Evolutionary conservation across 2,888 invertebrate species (phyloP), one percentile per base, ranked within the genome.

Genomic region (Lepeophtheirus nordmannii): DNA sequence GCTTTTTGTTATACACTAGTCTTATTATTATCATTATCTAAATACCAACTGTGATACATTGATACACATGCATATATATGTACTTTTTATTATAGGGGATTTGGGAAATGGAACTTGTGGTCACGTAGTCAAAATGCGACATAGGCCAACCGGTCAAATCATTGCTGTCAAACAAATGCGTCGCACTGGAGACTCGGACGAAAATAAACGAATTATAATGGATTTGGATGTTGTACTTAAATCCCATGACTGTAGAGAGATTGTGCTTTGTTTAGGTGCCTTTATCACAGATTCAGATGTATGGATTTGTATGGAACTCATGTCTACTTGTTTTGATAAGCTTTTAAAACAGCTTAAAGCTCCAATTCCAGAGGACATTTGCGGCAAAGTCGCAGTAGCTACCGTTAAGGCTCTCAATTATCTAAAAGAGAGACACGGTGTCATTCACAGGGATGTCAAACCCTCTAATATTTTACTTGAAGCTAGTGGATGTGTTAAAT

Each of bases 281-380:
- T 96, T 98, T 78, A 93, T 98, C 67, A 93, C 91, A 0, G 90
- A 91, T 75, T 87, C 90, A 1, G 94, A 97, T 76, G 96, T 98
- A 0, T 97, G 97, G 93, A 97, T 99, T 74, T 98, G 97, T 76
- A 99, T 98, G 98, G 98, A 98, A 78, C 81, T 97, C 71, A 98
- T 99, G 98, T 87, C 92, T 14, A 93, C 94, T 22, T 98, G 98
- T 78, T 87, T 98, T 74, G 98, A 98, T 76, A 97, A 97, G 79
- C 79, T 99, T 73, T 80, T 96, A 69, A 92, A 91, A 76, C 79
- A 85, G 71, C 80, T 88, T 53, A 85, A 85, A 69, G 83, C 83
- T 70, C 87, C 93, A n/a, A 88, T 98, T 73, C 97, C 97, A 5
- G 97, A 98, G 79, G 82, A 83, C 72, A 92, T 98, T 74, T 80